These are phyloP conservation scores for Melinaea menophilus DNA, from an alignment of 2,888 invertebrate genomes.

Conservation along the genomic window DNA sequence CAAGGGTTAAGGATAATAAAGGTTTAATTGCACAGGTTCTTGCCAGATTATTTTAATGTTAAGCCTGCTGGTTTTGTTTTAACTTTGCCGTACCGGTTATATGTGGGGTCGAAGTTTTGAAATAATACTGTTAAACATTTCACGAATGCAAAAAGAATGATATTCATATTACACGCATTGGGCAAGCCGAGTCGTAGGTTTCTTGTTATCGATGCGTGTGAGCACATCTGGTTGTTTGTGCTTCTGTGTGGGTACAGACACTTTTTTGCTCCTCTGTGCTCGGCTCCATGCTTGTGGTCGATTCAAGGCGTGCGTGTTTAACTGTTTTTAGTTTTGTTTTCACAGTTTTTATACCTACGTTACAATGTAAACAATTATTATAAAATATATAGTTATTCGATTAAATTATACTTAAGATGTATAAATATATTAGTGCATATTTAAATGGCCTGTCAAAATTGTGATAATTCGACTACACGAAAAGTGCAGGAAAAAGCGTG, in stretches of 20 bases:
- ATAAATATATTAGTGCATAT: background rate
- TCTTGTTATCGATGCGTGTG: constrained; percentile 65
- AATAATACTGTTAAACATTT: background rate
- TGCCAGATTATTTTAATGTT: constrained; percentile 35
- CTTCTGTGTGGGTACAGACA: constrained; percentile 43
- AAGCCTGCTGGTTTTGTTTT: background rate
- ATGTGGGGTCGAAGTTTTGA: too few relatives aligned
- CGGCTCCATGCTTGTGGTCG: constrained; percentile 41
- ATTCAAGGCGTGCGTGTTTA: constrained; percentile 46
- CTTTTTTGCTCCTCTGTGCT: constrained; percentile 50
- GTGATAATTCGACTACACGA: constrained; percentile 47
- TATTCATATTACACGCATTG: constrained; percentile 23
- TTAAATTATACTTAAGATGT: background rate
- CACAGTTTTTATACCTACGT: constrained; percentile 41
- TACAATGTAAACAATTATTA: constrained; percentile 13
- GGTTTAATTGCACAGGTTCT: constrained; percentile 57
- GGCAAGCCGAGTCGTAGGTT: constrained; percentile 34
- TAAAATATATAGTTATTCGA: background rate
- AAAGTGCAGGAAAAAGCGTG: constrained; percentile 58
- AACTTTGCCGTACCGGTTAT: background rate
- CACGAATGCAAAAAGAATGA: constrained; percentile 16
- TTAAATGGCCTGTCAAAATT: constrained; percentile 7
- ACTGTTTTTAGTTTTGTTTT: constrained; percentile 50
- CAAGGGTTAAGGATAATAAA: constrained; percentile 53
- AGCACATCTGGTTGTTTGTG: constrained; percentile 67